Evolutionary conservation across 2,888 invertebrate genomes (phyloP), one percentile per base, ranked within the genome.

Genomic region (Neuroscelio doddi): DNA sequence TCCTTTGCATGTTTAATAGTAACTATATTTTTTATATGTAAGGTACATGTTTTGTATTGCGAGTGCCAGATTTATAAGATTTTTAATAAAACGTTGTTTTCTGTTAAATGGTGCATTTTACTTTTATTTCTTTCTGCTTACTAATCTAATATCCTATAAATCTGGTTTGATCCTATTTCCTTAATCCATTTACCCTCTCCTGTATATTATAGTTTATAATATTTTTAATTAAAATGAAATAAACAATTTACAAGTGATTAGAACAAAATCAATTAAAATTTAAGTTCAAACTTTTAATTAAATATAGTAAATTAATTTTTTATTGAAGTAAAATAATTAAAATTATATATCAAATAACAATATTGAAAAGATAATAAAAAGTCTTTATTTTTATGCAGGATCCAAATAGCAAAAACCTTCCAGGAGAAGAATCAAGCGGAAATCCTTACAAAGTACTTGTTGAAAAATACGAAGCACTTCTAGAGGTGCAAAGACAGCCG

Each of bases 401-500:
- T 7, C 72, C 76, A 44, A 58, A 69, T 27, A 58, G 50, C 27
- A 82, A 84, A 57, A 65, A 70, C 32, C 76, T 65, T 3, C 51
- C 41, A 1, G 34, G 66, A 7, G 76, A 70, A 15, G 77, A 77
- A 24, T 50, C 68, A 16, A 74, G 73, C 72, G 88, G 87, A 66
- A 93, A 93, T 82, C 91, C 92, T 0, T 94, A 94, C 85, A 88
- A 92, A 78, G 92, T 91, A 55, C 86, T 95, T 72, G 93, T 94
- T 47, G 93, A 93, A 81, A 94, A 94, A 82, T 95, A 94, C 82
- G 93, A 94, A 84, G 93, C 93, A 21, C 86, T 94, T 49, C 85
- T 93, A 24, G 92, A 93, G 80, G 91, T 93, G 32, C 93, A 93
- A 78, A 86, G 91, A 68, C 89, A 90, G 61, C 89, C 87, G 42